A percentile compares a stretch with the other conserved stretches of the same genome.
phyloP scores from a whole-genome alignment of 2,797 vertebrate species.

The Cygnus olor region DNA sequence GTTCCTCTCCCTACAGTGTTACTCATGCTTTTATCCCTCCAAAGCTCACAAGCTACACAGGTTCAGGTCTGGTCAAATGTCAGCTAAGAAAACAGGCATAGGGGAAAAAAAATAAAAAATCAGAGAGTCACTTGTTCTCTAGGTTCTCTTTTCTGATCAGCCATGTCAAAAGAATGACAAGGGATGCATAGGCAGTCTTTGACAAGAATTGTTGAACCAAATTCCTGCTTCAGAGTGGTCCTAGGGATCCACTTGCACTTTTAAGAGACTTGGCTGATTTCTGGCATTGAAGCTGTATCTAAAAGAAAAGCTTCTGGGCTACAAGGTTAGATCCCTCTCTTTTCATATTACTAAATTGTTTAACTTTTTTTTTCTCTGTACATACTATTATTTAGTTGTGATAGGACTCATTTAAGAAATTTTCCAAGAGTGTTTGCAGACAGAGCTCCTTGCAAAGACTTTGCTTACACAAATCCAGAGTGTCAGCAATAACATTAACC shows the following conservation, averaged over 20 bases:
- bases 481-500: neutral
- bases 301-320: neutral
- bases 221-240: neutral
- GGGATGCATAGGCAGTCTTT: neutral
- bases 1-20: neutral
- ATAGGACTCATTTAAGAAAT: neutral
- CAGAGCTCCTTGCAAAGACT: neutral
- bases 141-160: conserved; percentile 2
- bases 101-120: neutral
- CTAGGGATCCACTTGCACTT: neutral
- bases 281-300: neutral
- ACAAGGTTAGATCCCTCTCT: neutral
- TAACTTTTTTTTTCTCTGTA: neutral
- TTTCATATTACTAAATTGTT: neutral
- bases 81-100: neutral
- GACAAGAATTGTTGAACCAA: neutral
- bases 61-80: conserved; percentile 15
- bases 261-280: neutral
- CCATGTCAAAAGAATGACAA: neutral
- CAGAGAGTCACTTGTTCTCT: neutral
- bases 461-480: neutral
- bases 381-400: neutral
- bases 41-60: neutral
- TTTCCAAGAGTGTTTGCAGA: neutral
- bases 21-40: neutral